Conservation (phyloP, 2,113 vertebrate genomes). For the Clarias batrachus region DNA sequence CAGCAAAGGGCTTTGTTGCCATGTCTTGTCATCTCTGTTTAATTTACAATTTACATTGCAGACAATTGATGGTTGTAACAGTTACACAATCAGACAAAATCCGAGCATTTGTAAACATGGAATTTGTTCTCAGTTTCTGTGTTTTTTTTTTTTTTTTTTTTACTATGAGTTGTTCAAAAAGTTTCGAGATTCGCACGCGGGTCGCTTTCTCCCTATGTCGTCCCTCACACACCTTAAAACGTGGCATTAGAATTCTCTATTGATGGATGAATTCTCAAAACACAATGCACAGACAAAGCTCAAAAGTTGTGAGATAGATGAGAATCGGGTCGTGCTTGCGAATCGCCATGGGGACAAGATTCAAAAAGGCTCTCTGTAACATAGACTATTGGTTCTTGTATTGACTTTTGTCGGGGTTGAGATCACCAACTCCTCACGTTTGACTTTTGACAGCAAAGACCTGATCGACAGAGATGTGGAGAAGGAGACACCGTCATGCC, state of each 20-base stretch:
- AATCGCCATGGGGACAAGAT: not conserved
- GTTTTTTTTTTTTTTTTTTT: not conserved
- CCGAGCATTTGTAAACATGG: not conserved
- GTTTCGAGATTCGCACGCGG: too few relatives aligned
- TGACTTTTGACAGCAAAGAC: not conserved
- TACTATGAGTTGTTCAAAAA: not conserved
- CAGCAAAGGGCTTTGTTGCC: conserved; percentile 4
- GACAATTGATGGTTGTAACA: not conserved
- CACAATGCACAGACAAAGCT: too few relatives aligned
- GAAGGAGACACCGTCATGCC: not conserved
- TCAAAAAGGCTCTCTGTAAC: not conserved
- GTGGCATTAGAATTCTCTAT: too few relatives aligned
- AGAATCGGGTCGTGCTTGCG: not conserved
- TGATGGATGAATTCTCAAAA: too few relatives aligned
- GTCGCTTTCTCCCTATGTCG: too few relatives aligned
- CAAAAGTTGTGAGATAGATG: not conserved
- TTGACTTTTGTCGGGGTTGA: not conserved
- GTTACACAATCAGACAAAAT: conserved; percentile 12
- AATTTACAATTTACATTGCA: not conserved
- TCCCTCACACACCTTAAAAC: too few relatives aligned
- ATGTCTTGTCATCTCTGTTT: conserved; percentile 19
- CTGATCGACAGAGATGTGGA: not conserved
- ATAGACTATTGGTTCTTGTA: not conserved
- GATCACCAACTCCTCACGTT: not conserved
- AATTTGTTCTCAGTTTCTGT: not conserved